Conservation (phyloP, 1,140 invertebrate species). For the Drosophila paulistorum region DNA sequence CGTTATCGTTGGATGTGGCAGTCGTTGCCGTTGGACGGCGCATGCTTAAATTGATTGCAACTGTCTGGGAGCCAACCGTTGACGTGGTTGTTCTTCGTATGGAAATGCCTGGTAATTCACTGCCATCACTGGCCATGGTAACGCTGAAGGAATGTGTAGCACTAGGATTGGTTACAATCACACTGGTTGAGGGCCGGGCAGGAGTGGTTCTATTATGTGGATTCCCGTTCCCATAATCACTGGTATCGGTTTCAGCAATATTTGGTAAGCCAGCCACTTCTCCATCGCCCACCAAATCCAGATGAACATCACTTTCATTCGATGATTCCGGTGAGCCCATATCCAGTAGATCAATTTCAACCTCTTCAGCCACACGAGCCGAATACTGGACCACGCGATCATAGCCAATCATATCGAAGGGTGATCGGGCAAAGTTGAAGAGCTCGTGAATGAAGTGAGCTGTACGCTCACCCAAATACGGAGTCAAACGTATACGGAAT, state of each 20-base stretch:
- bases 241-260: background rate
- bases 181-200: constrained; percentile 60
- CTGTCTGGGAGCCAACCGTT: constrained; percentile 68
- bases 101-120: constrained; percentile 66
- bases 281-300: constrained; percentile 34
- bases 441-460: constrained; percentile 96
- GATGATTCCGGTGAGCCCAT: constrained; percentile 57
- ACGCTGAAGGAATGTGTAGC: constrained; percentile 71
- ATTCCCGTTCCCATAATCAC: constrained; percentile 30
- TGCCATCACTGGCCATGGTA: constrained; percentile 68
- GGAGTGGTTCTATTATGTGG: constrained; percentile 33
- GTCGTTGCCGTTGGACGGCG: constrained; percentile 49
- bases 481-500: constrained; percentile 87
- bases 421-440: constrained; percentile 92
- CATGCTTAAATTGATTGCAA: constrained; percentile 72
- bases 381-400: constrained; percentile 86
- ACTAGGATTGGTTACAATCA: constrained; percentile 74
- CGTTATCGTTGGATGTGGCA: background rate
- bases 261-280: background rate
- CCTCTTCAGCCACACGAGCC: constrained; percentile 64
- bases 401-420: constrained; percentile 92
- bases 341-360: constrained; percentile 67
- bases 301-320: constrained; percentile 36
- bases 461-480: constrained; percentile 85
- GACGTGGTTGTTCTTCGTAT: constrained; percentile 63